Percentiles rank a stretch among this genome's conserved stretches.
phyloP scores from a whole-genome alignment of 2,797 vertebrate genomes.

The Betta splendens region DNA sequence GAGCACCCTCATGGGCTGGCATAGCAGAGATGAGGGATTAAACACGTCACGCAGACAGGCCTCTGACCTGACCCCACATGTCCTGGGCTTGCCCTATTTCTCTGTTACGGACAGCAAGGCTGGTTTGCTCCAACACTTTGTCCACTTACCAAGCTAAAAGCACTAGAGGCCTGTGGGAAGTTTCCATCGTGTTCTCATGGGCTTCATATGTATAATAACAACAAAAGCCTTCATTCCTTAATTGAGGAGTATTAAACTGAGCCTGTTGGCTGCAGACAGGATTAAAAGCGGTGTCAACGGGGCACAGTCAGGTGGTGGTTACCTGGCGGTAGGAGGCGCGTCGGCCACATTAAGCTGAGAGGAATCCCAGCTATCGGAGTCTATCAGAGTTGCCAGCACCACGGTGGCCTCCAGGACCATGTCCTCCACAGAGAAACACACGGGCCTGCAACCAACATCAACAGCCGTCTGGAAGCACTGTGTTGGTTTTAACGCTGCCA shows the following conservation, averaged over 20 bases:
- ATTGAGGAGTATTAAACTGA: neutral
- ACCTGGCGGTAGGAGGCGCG: slow-evolving; percentile 52
- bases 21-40: slow-evolving; percentile 56
- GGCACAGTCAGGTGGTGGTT: neutral
- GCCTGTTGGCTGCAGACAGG: neutral
- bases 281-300: slow-evolving; percentile 5
- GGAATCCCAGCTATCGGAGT: slow-evolving; percentile 57
- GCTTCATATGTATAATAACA: slow-evolving; percentile 10
- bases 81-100: slow-evolving; percentile 50
- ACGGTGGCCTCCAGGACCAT: slow-evolving; percentile 87
- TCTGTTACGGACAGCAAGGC: slow-evolving; percentile 55
- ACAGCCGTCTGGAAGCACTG: neutral
- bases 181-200: slow-evolving; percentile 29
- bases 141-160: slow-evolving; percentile 59
- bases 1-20: slow-evolving; percentile 20
- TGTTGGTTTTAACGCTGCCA: too few relatives aligned
- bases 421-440: slow-evolving; percentile 88
- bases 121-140: slow-evolving; percentile 50
- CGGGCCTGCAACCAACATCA: slow-evolving; percentile 79
- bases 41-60: slow-evolving; percentile 38
- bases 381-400: slow-evolving; percentile 87
- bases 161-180: slow-evolving; percentile 48
- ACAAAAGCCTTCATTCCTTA: neutral
- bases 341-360: slow-evolving; percentile 60
- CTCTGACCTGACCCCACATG: slow-evolving; percentile 31